These are phyloP conservation scores for Zalophus californianus DNA, from an alignment of 2,797 vertebrate species.

Conservation along the genomic window DNA sequence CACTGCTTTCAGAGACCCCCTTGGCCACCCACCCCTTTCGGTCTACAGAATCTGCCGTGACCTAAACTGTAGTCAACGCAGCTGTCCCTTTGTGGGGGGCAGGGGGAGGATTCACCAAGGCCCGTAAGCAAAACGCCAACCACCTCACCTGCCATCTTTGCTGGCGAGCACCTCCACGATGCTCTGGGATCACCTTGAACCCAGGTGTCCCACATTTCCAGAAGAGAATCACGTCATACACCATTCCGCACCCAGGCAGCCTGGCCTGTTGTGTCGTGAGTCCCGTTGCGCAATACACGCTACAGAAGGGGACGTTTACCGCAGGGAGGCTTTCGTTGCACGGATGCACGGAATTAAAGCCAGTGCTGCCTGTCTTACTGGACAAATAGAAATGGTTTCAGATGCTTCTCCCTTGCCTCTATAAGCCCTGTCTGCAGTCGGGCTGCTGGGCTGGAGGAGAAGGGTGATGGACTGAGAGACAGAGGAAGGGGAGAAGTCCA, in stretches of 20 bases:
- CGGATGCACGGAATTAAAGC: accelerated
- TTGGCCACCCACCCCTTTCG: not conserved
- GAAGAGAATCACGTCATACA: accelerated
- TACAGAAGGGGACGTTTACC: accelerated
- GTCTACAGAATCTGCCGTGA: not conserved
- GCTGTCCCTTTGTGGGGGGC: not conserved
- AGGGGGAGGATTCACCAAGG: not conserved
- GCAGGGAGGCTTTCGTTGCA: accelerated
- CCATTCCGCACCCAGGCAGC: not conserved
- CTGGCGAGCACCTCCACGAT: accelerated
- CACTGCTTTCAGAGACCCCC: not conserved
- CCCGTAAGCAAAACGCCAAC: not conserved
- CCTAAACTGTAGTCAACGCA: no score
- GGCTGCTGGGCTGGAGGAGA: not conserved
- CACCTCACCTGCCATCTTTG: accelerated
- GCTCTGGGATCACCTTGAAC: not conserved
- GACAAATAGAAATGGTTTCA: not conserved
- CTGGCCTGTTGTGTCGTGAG: accelerated
- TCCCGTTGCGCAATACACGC: accelerated
- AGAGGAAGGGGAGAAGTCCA: no score
- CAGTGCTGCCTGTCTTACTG: not conserved
- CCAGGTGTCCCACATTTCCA: not conserved
- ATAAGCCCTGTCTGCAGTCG: not conserved
- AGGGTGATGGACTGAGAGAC: accelerated
- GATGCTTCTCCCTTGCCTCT: not conserved